Evolutionary conservation across 2,888 invertebrate genomes (phyloP).

Genomic region (Lasioglossum calceatum): DNA sequence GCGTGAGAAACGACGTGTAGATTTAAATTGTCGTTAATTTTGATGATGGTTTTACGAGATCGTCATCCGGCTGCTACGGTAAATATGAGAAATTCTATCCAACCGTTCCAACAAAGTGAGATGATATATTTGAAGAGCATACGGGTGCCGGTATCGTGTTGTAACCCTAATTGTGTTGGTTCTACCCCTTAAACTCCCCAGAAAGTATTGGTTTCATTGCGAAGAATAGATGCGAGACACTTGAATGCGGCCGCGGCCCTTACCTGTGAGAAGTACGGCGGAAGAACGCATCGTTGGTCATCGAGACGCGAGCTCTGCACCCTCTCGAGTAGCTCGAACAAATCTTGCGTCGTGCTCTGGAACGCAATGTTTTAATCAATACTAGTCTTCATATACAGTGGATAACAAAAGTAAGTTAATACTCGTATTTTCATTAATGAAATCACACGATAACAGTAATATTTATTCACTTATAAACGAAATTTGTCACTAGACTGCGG

Average conservation of each 20-base stretch:
- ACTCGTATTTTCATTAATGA: too few relatives aligned
- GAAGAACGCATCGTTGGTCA: slow-evolving; percentile 98
- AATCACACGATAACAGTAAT: too few relatives aligned
- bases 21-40: slow-evolving; percentile 47
- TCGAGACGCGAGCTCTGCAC: slow-evolving; percentile 97
- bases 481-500: too few relatives aligned
- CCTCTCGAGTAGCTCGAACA: slow-evolving; percentile 97
- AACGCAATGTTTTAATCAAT: slow-evolving; percentile 35
- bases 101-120: slow-evolving; percentile 9
- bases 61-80: slow-evolving; percentile 14
- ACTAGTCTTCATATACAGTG: too few relatives aligned
- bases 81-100: slow-evolving; percentile 50
- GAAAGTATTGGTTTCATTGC: slow-evolving; percentile 11
- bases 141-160: slow-evolving; percentile 61
- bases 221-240: not conserved
- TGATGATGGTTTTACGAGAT: slow-evolving; percentile 28
- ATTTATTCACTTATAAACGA: too few relatives aligned
- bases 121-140: slow-evolving; percentile 36
- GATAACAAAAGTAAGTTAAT: too few relatives aligned
- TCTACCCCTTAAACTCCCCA: not conserved
- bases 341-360: slow-evolving; percentile 87
- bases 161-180: slow-evolving; percentile 22
- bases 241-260: slow-evolving; percentile 70
- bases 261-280: slow-evolving; percentile 96
- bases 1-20: not conserved